Evolutionary conservation across 2,888 invertebrate species (phyloP), one percentile per base, ranked within the genome.

Genomic region (Drosophila anceps): DNA sequence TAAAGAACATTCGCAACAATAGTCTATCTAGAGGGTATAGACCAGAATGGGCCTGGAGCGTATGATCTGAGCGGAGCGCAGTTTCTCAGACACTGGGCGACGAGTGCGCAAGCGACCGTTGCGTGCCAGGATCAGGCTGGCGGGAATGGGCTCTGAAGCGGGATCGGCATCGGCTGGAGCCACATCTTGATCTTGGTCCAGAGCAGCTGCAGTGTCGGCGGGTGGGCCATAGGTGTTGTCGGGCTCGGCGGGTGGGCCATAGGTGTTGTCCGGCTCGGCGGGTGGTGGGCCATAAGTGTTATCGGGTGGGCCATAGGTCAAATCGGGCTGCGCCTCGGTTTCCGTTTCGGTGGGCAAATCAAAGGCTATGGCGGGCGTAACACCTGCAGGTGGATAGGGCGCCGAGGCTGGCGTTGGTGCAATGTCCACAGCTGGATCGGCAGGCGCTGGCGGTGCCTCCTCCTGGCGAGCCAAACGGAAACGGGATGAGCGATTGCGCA

Each of bases 321-420:
- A 62, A 55, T 90, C 89, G 6, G 92, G 91, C 41, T 82, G 85
- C 6, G 81, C 80, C 33, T 90, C 90, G 1, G 88, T 90, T 71
- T 91, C 89, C 5, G 91, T 89, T 20, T 77, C 76, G n/a, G 75
- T 79, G 33, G 91, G 91, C 58, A 91, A 67, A 46, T 91, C 90
- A 50, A 91, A 91, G 0, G 91, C 82, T 12, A 91, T 72, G 41
- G 83, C 81, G 0, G 91, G 91, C 1, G 91, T 92, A 0, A 91
- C 88, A 48, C 92, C 91, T 8, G 91, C 90, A 8, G 91, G 61
- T 0, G 91, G 84, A 75, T 91, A 91, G 6, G 91, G 90, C 12
- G 90, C 88, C 9, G 83, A 41, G 4, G 80, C 76, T 5, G 75
- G 69, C 6, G 80, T 78, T 5, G 83, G 77, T 0, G 79, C 74